Conservation (phyloP, 30 jellyfish, hydroid and myxozoan species). For the Aurelia aurita complex sp. Pacific region DNA sequence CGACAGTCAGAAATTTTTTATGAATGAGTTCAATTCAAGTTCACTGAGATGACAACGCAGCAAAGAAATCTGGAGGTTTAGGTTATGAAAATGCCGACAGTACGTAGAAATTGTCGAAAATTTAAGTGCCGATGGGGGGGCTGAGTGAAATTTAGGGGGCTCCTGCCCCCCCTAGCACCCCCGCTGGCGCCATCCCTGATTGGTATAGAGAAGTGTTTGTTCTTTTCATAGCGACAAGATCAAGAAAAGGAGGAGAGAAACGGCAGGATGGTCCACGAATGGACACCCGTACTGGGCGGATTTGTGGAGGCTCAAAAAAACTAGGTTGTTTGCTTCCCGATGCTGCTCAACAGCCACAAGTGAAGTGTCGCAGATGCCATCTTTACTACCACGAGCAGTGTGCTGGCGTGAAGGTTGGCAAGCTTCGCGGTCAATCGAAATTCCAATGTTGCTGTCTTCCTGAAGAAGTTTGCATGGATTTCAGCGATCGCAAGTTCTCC, state of each 20-base stretch:
- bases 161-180: no score
- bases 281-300: conserved; percentile 5
- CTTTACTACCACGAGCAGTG: not conserved
- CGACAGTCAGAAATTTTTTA: no score
- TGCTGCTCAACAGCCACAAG: not conserved
- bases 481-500: not conserved
- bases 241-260: not conserved
- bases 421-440: not conserved
- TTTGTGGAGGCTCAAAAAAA: conserved; percentile 1
- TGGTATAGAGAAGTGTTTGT: not conserved
- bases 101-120: no score
- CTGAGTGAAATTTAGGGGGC: no score
- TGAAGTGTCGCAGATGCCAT: conserved; percentile 3
- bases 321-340: not conserved
- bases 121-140: no score
- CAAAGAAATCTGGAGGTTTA: no score
- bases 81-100: no score
- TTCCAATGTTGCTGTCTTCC: conserved; percentile 12
- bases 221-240: not conserved
- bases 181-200: no score
- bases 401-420: not conserved
- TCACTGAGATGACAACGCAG: no score
- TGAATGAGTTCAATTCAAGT: no score
- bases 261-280: not conserved
- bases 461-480: conserved; percentile 9